Evolutionary conservation across 2,113 vertebrate genomes (phyloP), one percentile per base, ranked within the genome.

Genomic region (Oostethus manadensis): DNA sequence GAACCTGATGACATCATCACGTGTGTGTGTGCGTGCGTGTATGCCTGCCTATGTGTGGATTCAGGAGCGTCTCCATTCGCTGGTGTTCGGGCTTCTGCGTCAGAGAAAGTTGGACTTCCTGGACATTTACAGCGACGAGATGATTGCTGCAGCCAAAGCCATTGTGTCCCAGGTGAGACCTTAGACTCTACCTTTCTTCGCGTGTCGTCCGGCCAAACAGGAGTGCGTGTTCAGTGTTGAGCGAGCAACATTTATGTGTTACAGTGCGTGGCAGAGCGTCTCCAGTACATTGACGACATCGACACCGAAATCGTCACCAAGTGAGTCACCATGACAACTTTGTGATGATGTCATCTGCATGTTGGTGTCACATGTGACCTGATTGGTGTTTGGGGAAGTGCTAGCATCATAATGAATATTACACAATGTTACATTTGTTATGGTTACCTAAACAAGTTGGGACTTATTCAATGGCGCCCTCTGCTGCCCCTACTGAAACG

Each of bases 61-160:
- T 21, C 40, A 99, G 97, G 96, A 98, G 80, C 92, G 93, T 69
- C 86, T 99, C 65, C 80, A 95, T 56, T 98, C 93, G 11, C 84
- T 99, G 77, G 91, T 98, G 58, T 98, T 98, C 72, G 97, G 96
- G 33, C 89, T 99, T 79, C 77, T 98, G 80, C 92, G 94, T 66
- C 95, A 98, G 88, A 91, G 91, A 83, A 98, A 98, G 80, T 89
- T 99, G 81, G 94, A 94, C 87, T 98, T 99, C 85, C 91, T 96
- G 91, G 95, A 98, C 73, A 94, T 97, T 78, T 99, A 98, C 86
- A 90, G 89, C 26, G 91, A 96, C 43, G 94, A 98, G 92, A 95
- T 96, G 92, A 92, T 95, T 58, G 56, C 85, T 60, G 92, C 94
- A 1, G 94, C 94, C 18, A 97, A 95, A 80, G 90, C 91, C 80